These are phyloP conservation scores for Lethrus apterus DNA, from an alignment of 1,140 invertebrate genomes.

Conservation along the genomic window DNA sequence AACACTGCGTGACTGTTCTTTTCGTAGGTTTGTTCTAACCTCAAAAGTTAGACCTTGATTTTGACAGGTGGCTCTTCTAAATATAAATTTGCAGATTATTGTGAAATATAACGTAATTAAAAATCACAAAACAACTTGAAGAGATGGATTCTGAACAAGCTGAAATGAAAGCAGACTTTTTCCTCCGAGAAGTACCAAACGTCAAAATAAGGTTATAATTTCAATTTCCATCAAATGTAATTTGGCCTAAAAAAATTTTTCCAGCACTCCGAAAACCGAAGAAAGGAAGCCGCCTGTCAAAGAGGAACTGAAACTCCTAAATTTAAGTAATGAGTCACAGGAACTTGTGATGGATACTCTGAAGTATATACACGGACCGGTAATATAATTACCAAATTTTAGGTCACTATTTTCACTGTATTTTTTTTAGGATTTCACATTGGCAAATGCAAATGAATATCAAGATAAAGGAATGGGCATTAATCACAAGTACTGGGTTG, in stretches of 20 bases:
- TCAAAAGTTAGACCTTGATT: too few species aligned
- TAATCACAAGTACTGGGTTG: slow-evolving; percentile 63
- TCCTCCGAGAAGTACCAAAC: slow-evolving; percentile 32
- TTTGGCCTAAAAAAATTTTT: slow-evolving; percentile 17
- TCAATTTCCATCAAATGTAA: slow-evolving; percentile 8
- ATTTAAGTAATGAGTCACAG: slow-evolving; percentile 55
- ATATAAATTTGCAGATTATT: background rate
- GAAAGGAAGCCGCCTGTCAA: slow-evolving; percentile 47
- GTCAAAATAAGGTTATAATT: slow-evolving; percentile 34
- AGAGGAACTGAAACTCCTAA: slow-evolving; percentile 63
- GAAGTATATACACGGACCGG: slow-evolving; percentile 59
- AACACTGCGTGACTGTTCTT: too few species aligned
- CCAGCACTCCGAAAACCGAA: slow-evolving; percentile 20
- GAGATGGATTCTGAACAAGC: slow-evolving; percentile 35
- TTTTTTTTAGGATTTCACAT: slow-evolving; percentile 43
- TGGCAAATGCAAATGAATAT: slow-evolving; percentile 43
- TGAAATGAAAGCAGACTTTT: slow-evolving; percentile 33
- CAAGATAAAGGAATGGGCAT: slow-evolving; percentile 57
- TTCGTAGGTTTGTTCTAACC: too few species aligned
- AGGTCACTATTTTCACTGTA: background rate
- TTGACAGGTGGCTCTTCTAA: too few species aligned
- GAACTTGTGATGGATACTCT: slow-evolving; percentile 63
- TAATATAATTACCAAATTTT: slow-evolving; percentile 21
- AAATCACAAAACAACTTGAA: slow-evolving; percentile 10
- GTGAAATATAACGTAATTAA: slow-evolving; percentile 6